Evolutionary conservation across 2,113 vertebrate species (phyloP).

Genomic region (Hyla sarda): DNA sequence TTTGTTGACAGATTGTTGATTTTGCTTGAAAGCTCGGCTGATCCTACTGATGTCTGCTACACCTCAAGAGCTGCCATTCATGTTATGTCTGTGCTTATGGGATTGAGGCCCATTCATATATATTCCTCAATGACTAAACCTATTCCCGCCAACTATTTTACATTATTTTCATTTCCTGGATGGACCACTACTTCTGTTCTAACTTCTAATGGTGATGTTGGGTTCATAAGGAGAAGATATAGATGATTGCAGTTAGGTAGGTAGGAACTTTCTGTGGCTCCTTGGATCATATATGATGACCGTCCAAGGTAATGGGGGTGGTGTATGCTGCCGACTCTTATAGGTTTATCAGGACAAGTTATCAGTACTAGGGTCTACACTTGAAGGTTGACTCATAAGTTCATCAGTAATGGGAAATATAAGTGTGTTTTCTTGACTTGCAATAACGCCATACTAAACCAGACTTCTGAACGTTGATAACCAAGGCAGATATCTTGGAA

Average conservation of each 20-base stretch:
- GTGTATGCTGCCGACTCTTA: too few relatives aligned
- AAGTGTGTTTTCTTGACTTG: background rate
- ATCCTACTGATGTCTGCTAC: background rate
- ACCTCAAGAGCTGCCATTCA: background rate
- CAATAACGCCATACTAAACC: background rate
- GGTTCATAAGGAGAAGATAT: too few relatives aligned
- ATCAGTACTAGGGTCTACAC: background rate
- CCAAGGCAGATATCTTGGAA: background rate
- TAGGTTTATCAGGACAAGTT: background rate
- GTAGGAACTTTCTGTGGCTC: background rate
- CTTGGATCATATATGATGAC: background rate
- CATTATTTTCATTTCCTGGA: background rate
- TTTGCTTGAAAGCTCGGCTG: background rate
- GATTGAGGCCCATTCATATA: background rate
- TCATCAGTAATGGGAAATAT: background rate
- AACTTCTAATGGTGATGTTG: background rate
- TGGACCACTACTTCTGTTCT: background rate
- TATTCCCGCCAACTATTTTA: background rate
- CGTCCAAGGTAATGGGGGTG: background rate
- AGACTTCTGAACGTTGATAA: too few relatives aligned
- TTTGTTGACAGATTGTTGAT: slow-evolving; percentile 6
- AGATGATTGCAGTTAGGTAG: background rate
- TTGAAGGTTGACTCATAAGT: background rate
- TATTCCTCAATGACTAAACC: background rate
- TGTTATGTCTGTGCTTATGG: background rate